Evolutionary conservation across 2,113 vertebrate species (phyloP), one percentile per base, ranked within the genome.

Genomic region (Heloderma charlesbogerti): DNA sequence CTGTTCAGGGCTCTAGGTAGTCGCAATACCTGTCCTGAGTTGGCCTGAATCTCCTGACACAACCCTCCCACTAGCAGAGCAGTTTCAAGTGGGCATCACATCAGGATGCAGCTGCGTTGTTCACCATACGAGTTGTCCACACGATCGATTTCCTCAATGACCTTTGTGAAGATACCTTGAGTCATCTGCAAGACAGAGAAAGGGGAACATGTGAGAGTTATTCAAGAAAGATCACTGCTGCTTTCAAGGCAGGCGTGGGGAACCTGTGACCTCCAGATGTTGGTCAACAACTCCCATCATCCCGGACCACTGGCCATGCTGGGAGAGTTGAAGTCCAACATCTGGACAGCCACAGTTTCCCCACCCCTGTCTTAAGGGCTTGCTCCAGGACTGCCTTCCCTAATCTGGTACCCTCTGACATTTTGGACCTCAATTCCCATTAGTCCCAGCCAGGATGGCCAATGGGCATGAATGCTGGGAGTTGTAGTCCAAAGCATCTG

Each of bases 141-240:
- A 4, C 71, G 48, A 78, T 94, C 88, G 1, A 96, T 96, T 92
- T 97, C 96, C 84, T 96, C 92, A 0, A 93, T 94, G 37, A 97
- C 93, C 96, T 95, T 96, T 16, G 8, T 91, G 90, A 96, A 96
- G 84, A 97, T 95, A 45, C 90, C 92, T 48, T 91, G 71, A 90
- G 94, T 96, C 88, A 94, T 86, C 96, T 96, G 92, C 1, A 40
- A n/a, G 84, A 89, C 10, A 0, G 0, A 87, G 20, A 80, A 85
- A 22, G 31, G 45, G 4, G 54, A 71, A 22, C 2, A 1, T 4
- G 20, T 8, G 6, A 18, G 29, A n/a, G 29, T 45, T 48, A 80
- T 40, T 31, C 75, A 63, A 79, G 22, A 37, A 80, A 31, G 16
- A 8, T 16, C 20, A 27, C 43, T 27, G 25, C 10, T 80, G 63